Conservation (phyloP, 2,888 invertebrate genomes). For the Aleiodes leptofemur region DNA sequence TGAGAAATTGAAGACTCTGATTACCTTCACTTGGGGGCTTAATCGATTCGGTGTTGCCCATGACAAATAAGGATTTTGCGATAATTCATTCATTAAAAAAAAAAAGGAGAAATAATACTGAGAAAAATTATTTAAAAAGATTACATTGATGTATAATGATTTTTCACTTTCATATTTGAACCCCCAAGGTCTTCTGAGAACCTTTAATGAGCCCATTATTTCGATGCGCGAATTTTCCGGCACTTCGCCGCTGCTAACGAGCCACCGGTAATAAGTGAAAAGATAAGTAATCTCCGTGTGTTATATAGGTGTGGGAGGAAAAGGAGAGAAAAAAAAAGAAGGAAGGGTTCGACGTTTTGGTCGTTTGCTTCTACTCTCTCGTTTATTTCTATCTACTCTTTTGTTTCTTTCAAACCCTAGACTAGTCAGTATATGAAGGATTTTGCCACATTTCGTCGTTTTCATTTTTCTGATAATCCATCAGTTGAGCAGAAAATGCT, state of each 20-base stretch:
- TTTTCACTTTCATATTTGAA: constrained; percentile 29
- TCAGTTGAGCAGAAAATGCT: no score
- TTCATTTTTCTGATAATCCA: no score
- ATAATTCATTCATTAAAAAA: not conserved
- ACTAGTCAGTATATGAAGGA: no score
- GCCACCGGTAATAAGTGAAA: constrained; percentile 39
- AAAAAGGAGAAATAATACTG: no score
- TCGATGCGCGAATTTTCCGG: constrained; percentile 45
- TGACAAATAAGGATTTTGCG: constrained; percentile 5
- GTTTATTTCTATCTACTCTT: not conserved
- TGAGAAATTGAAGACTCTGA: not conserved
- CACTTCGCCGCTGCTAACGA: constrained; percentile 48
- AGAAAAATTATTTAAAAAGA: no score
- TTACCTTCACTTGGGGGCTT: not conserved
- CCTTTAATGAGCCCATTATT: constrained; percentile 33
- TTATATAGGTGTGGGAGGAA: constrained; percentile 12
- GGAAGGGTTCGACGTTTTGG: constrained; percentile 5
- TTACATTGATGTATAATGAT: not conserved
- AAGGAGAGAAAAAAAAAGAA: constrained; percentile 7
- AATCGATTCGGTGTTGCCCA: not conserved
- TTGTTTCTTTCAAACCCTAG: not conserved
- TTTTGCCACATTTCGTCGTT: no score
- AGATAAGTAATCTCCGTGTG: constrained; percentile 23
- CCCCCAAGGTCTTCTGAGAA: constrained; percentile 24
- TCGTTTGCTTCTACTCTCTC: not conserved